phyloP scores from a whole-genome alignment of 2,888 invertebrate species.

The Macrosiphum euphorbiae region DNA sequence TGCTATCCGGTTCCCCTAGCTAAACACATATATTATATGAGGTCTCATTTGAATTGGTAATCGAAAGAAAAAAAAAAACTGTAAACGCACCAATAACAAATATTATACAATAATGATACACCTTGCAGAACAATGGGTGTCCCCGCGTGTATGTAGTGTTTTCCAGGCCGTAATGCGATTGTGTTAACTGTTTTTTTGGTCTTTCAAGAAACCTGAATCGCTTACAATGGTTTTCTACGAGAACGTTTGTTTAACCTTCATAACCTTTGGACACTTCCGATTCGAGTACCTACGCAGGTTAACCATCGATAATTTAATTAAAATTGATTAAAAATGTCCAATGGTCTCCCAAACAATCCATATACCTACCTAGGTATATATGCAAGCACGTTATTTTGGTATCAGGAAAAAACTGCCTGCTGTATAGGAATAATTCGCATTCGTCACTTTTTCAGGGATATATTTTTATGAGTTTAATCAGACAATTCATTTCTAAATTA shows the following conservation, averaged over 20 bases:
- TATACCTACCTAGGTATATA: no score
- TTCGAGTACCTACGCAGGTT: background rate
- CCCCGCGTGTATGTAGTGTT: conserved; percentile 32
- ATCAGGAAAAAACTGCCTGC: background rate
- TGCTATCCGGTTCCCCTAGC: conserved; percentile 44
- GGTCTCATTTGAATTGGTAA: conserved; percentile 64
- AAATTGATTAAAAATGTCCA: conserved; percentile 35
- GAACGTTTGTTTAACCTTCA: conserved; percentile 46
- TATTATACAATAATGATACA: conserved; percentile 59
- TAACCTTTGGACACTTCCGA: conserved; percentile 57
- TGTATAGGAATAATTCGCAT: background rate
- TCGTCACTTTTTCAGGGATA: background rate
- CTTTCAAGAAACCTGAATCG: conserved; percentile 25
- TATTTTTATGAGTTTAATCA: background rate
- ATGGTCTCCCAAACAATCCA: background rate
- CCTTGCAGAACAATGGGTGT: conserved; percentile 48
- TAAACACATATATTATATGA: conserved; percentile 3
- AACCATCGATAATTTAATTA: conserved; percentile 37
- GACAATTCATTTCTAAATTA: background rate
- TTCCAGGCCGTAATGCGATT: conserved; percentile 52
- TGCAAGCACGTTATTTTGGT: background rate
- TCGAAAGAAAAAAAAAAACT: conserved; percentile 45
- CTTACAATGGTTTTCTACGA: background rate
- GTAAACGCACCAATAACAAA: conserved; percentile 46
- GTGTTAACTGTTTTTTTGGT: conserved; percentile 28